Conservation (phyloP, 1,140 invertebrate genomes). For the Caerostris darwini region DNA sequence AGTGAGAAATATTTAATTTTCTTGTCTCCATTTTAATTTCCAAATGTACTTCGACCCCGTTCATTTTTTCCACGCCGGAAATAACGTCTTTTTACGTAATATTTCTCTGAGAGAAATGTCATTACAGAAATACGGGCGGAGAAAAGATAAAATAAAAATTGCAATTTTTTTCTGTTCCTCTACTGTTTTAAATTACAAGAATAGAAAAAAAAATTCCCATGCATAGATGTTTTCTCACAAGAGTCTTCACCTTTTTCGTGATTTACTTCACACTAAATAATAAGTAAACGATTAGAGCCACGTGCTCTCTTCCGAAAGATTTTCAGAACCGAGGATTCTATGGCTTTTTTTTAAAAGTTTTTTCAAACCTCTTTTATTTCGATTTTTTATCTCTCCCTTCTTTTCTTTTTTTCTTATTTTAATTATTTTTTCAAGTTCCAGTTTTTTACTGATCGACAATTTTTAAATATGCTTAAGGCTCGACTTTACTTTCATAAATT, state of each 20-base stretch:
- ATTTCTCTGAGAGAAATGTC: slow-evolving; percentile 42
- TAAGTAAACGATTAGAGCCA: slow-evolving; percentile 45
- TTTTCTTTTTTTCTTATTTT: background rate
- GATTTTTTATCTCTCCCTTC: background rate
- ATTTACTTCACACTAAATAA: slow-evolving; percentile 47
- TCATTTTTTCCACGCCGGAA: slow-evolving; percentile 17
- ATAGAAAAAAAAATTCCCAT: background rate
- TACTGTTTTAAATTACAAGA: slow-evolving; percentile 40
- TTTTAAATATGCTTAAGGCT: background rate
- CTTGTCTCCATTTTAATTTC: slow-evolving; percentile 48
- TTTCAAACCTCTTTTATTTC: background rate
- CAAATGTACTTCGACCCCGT: slow-evolving; percentile 21
- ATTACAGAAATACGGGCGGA: slow-evolving; percentile 23
- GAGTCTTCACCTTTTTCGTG: slow-evolving; percentile 10
- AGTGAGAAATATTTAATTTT: slow-evolving; percentile 53
- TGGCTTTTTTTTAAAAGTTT: no score
- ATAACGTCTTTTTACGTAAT: slow-evolving; percentile 40
- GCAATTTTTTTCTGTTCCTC: background rate
- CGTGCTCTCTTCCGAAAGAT: slow-evolving; percentile 19
- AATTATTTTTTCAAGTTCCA: slow-evolving; percentile 8
- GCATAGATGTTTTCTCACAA: slow-evolving; percentile 46
- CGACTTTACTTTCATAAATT: background rate
- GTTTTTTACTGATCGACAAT: slow-evolving; percentile 13
- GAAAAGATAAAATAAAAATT: background rate
- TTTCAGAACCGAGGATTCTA: slow-evolving; percentile 1